Evolutionary conservation across 2,888 invertebrate genomes (phyloP).

Genomic region (Lamproptera curius): DNA sequence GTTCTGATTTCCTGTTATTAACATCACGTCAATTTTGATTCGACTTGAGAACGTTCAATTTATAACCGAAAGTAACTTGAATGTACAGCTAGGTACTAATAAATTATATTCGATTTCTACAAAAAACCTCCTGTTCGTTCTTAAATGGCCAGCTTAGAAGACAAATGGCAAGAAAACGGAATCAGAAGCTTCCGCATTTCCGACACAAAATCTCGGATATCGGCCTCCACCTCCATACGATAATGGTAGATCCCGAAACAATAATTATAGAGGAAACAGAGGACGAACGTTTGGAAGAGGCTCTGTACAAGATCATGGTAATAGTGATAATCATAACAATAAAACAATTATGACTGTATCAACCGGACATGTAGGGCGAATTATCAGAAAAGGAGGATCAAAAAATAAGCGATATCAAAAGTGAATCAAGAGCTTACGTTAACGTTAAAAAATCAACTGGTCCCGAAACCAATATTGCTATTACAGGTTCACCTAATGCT

Average conservation of each 20-base stretch:
- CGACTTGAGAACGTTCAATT: no score
- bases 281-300: slow-evolving; percentile 31
- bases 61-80: no score
- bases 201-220: slow-evolving; percentile 35
- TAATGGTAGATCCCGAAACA: slow-evolving; percentile 31
- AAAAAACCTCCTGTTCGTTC: no score
- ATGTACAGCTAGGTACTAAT: no score
- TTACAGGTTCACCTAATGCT: slow-evolving; percentile 69
- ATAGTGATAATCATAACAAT: slow-evolving; percentile 30
- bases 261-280: slow-evolving; percentile 33
- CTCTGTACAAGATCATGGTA: slow-evolving; percentile 32
- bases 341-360: slow-evolving; percentile 55
- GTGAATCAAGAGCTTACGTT: slow-evolving; percentile 85
- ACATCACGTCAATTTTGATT: no score
- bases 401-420: slow-evolving; percentile 90
- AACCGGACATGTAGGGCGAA: slow-evolving; percentile 69
- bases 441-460: slow-evolving; percentile 73
- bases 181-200: slow-evolving; percentile 30
- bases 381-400: slow-evolving; percentile 89
- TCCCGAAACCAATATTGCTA: slow-evolving; percentile 56
- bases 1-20: no score
- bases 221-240: slow-evolving; percentile 28
- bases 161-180: slow-evolving; percentile 49
- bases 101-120: no score
- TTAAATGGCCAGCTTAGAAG: slow-evolving; percentile 53